These are phyloP conservation scores for Acanthochromis polyacanthus DNA, from an alignment of 2,113 vertebrate species.

Conservation along the genomic window DNA sequence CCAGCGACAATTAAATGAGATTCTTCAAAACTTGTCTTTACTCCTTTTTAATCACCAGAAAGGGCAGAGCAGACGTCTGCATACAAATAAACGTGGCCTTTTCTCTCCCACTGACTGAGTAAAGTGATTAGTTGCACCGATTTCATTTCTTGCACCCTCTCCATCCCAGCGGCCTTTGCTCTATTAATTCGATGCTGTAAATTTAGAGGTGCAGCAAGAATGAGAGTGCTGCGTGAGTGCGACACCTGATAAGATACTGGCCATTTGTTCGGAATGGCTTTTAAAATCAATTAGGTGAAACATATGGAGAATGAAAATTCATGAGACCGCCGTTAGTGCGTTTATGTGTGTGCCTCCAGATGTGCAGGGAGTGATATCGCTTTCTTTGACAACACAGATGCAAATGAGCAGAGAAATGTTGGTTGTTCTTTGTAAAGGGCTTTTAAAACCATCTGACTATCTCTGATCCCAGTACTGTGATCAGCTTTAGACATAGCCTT, in stretches of 20 bases:
- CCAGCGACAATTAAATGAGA: not conserved
- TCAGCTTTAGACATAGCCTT: not conserved
- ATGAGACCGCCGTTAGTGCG: slow-evolving; percentile 11
- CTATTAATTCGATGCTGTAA: slow-evolving; percentile 14
- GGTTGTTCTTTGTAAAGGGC: not conserved
- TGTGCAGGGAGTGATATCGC: not conserved
- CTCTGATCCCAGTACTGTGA: not conserved
- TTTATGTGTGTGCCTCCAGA: not conserved
- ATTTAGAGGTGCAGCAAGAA: slow-evolving; percentile 13
- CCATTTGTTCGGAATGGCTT: slow-evolving; percentile 39
- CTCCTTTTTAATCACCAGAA: not conserved
- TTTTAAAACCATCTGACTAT: not conserved
- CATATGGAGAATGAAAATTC: slow-evolving; percentile 41
- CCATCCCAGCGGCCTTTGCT: slow-evolving; percentile 17
- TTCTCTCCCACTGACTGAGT: slow-evolving; percentile 27
- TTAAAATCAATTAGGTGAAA: slow-evolving; percentile 30
- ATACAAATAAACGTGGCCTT: slow-evolving; percentile 47
- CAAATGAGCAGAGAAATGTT: not conserved
- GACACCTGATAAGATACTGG: slow-evolving; percentile 20
- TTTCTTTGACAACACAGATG: not conserved
- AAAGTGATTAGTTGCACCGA: slow-evolving; percentile 34
- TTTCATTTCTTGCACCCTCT: slow-evolving; percentile 6
- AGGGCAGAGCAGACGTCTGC: not conserved
- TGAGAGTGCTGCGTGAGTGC: slow-evolving; percentile 11
- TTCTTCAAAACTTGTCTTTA: not conserved